These are phyloP conservation scores for Drosophila littoralis DNA, from an alignment of 1,140 invertebrate species.

Conservation along the genomic window DNA sequence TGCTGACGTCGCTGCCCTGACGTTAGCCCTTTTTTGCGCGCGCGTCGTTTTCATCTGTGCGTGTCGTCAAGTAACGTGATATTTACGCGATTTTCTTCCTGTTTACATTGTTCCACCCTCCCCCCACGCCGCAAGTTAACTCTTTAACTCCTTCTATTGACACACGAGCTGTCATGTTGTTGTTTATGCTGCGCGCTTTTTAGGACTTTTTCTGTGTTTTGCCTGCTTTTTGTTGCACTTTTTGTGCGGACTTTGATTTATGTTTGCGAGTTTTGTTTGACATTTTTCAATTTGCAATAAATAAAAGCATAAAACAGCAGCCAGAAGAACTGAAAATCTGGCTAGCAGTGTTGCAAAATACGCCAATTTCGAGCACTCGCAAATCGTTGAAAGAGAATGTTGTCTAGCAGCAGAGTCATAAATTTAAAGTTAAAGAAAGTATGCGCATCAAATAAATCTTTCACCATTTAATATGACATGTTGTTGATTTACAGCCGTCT, in stretches of 20 bases:
- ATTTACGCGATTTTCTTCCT: constrained; percentile 68
- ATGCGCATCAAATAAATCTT: constrained; percentile 39
- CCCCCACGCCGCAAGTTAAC: not conserved
- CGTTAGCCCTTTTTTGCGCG: constrained; percentile 44
- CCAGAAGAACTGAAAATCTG: constrained; percentile 12
- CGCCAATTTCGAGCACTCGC: constrained; percentile 13
- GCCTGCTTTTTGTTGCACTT: constrained; percentile 32
- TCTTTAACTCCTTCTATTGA: constrained; percentile 20
- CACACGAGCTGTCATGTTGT: constrained; percentile 37
- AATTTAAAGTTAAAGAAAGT: constrained; percentile 50
- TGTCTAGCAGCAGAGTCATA: constrained; percentile 53
- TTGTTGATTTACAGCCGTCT: constrained; percentile 67
- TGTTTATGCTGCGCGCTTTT: constrained; percentile 48
- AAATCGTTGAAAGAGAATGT: constrained; percentile 20
- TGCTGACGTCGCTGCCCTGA: constrained; percentile 36
- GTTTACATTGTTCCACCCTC: constrained; percentile 46
- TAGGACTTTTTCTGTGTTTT: constrained; percentile 19
- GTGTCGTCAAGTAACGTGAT: constrained; percentile 59
- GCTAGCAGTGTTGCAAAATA: constrained; percentile 33
- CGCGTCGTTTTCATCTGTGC: too few relatives aligned
- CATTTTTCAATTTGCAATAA: constrained; percentile 75
- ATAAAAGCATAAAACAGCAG: constrained; percentile 45
- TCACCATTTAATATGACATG: constrained; percentile 48
- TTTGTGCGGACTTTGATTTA: constrained; percentile 57
- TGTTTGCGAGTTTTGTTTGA: constrained; percentile 49